These are phyloP conservation scores for Venturia canescens DNA, from an alignment of 1,140 invertebrate genomes.

Conservation along the genomic window DNA sequence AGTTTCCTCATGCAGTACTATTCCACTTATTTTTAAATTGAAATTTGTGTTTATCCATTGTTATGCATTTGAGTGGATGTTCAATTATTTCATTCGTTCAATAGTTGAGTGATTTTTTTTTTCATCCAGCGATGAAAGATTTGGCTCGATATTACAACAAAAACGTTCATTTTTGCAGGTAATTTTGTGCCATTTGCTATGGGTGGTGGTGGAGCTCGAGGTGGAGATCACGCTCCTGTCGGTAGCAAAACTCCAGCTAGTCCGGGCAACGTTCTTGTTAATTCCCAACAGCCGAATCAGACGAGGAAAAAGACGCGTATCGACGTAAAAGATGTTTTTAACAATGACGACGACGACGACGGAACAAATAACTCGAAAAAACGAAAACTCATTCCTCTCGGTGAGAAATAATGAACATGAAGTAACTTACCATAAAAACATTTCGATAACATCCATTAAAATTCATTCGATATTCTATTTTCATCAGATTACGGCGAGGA, in stretches of 20 bases:
- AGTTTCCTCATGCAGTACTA: slow-evolving; percentile 11
- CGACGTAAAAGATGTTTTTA: slow-evolving; percentile 93
- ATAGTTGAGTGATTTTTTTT: too few species aligned
- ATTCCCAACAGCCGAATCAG: slow-evolving; percentile 64
- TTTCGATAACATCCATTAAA: slow-evolving; percentile 32
- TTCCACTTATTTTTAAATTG: slow-evolving; percentile 10
- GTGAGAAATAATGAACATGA: slow-evolving; percentile 68
- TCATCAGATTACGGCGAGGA: slow-evolving; percentile 82
- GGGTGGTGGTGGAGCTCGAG: slow-evolving; percentile 66
- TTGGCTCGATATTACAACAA: too few species aligned
- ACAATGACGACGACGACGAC: slow-evolving; percentile 92
- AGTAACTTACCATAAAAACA: background rate
- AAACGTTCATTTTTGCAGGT: slow-evolving; percentile 56
- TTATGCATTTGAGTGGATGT: too few species aligned
- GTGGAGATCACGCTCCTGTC: slow-evolving; percentile 63
- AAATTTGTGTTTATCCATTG: background rate
- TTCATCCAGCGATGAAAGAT: too few species aligned
- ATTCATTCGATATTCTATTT: slow-evolving; percentile 29
- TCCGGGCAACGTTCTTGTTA: slow-evolving; percentile 65
- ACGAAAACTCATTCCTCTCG: slow-evolving; percentile 90
- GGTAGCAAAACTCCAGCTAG: slow-evolving; percentile 74
- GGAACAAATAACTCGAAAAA: slow-evolving; percentile 83
- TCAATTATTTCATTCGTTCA: too few species aligned
- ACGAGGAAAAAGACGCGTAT: slow-evolving; percentile 84
- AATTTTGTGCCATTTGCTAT: slow-evolving; percentile 76